Percentiles rank a stretch among this genome's conserved stretches.
phyloP scores from a whole-genome alignment of 1,140 invertebrate species.

The Bicyclus anynana region DNA sequence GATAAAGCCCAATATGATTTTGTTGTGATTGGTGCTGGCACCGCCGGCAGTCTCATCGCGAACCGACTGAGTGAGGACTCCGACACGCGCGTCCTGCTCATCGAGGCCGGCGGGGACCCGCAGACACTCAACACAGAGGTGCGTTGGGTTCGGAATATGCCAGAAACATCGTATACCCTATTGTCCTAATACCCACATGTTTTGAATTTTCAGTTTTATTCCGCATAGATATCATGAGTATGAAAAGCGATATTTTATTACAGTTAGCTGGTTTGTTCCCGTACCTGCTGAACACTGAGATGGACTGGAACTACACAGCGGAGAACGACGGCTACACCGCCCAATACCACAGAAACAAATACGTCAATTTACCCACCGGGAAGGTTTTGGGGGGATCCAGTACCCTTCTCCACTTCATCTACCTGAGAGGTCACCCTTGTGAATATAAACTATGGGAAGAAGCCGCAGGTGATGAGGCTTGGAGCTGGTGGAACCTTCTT shows the following conservation, averaged over 20 bases:
- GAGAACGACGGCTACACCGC: slow-evolving; percentile 81
- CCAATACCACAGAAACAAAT: slow-evolving; percentile 76
- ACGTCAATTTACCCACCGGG: slow-evolving; percentile 81
- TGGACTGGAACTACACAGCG: slow-evolving; percentile 85
- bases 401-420: slow-evolving; percentile 85
- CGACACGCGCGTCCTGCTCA: background rate
- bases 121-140: no score
- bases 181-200: no score
- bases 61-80: slow-evolving; percentile 3
- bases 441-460: slow-evolving; percentile 79
- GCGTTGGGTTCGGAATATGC: no score
- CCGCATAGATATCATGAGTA: no score
- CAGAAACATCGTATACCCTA: no score
- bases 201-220: no score
- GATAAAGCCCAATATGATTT: slow-evolving; percentile 9
- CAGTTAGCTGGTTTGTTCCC: background rate
- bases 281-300: slow-evolving; percentile 8
- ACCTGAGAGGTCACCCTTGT: slow-evolving; percentile 78
- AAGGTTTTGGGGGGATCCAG: slow-evolving; percentile 84
- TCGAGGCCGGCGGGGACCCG: slow-evolving; percentile 14
- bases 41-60: slow-evolving; percentile 10
- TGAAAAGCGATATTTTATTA: background rate
- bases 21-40: slow-evolving; percentile 12
- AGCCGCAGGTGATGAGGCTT: slow-evolving; percentile 78
- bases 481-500: slow-evolving; percentile 84